Conservation (phyloP, 2,888 invertebrate genomes). For the Malacosoma neustria region DNA sequence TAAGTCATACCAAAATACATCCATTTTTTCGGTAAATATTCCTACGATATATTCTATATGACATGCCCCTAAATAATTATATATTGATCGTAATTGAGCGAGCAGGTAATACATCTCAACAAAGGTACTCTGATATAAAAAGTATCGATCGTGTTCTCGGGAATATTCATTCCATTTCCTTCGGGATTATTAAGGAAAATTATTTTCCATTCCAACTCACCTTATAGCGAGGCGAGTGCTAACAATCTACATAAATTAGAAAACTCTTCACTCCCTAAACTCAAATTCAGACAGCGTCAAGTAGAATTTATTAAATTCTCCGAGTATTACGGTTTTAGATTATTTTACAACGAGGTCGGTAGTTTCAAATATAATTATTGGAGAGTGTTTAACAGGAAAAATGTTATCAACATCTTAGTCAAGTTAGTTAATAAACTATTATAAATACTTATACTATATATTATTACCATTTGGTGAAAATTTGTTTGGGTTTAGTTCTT, state of each 20-base stretch:
- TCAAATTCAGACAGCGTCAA: constrained; percentile 38
- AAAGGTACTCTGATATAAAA: background rate
- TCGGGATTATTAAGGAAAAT: constrained; percentile 45
- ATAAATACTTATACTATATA: no score
- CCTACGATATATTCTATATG: no score
- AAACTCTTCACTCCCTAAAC: constrained; percentile 42
- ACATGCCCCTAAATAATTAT: no score
- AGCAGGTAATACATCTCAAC: background rate
- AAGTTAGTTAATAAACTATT: no score
- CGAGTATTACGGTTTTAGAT: constrained; percentile 29
- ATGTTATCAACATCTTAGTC: constrained; percentile 1
- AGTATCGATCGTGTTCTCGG: background rate
- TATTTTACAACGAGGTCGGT: constrained; percentile 21
- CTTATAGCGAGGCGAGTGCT: constrained; percentile 28
- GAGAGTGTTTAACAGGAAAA: constrained; percentile 6
- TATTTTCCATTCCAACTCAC: constrained; percentile 46
- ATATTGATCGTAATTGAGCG: no score
- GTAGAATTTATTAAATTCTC: constrained; percentile 40
- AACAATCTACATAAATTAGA: constrained; percentile 61
- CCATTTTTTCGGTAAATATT: no score
- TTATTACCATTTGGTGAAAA: no score
- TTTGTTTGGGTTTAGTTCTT: no score
- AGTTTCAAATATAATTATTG: constrained; percentile 6
- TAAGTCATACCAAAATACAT: no score
- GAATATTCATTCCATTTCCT: constrained; percentile 32